A percentile compares a stretch with the other conserved stretches of the same genome.
Conservation (phyloP, 2,888 invertebrate genomes). For the Rhagonycha lutea region DNA sequence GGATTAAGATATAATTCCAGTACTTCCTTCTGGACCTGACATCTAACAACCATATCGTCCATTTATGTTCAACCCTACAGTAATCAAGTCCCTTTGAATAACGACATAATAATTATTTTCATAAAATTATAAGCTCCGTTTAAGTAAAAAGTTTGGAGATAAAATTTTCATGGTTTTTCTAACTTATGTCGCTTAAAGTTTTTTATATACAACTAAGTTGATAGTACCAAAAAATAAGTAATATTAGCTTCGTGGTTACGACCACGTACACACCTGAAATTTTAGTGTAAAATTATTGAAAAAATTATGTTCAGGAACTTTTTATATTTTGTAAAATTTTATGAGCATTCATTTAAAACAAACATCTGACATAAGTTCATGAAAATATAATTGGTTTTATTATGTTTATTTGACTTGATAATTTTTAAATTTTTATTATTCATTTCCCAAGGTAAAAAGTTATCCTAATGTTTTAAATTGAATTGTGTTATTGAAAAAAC, state of each 20-base stretch:
- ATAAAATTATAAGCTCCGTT: background rate
- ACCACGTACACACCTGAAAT: background rate
- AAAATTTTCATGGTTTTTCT: slow-evolving; percentile 1
- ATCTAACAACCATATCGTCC: background rate
- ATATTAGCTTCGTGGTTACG: background rate
- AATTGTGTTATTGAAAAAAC: background rate
- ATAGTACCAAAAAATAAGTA: background rate
- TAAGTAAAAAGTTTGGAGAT: background rate
- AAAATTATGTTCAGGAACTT: background rate
- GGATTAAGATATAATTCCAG: background rate
- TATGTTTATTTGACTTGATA: too few relatives aligned
- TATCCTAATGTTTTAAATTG: background rate
- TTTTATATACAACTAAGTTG: background rate
- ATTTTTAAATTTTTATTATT: too few relatives aligned
- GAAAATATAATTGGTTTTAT: too few relatives aligned
- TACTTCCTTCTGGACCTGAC: background rate
- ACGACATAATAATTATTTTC: background rate
- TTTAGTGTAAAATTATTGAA: background rate
- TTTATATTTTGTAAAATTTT: background rate
- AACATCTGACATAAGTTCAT: too few relatives aligned
- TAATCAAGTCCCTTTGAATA: background rate
- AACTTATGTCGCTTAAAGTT: background rate
- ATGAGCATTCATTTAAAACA: too few relatives aligned
- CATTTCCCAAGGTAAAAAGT: too few relatives aligned
- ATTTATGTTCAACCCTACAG: background rate